These are phyloP conservation scores for Rhinolophus sinicus DNA, from an alignment of 2,113 vertebrate species.

Conservation along the genomic window DNA sequence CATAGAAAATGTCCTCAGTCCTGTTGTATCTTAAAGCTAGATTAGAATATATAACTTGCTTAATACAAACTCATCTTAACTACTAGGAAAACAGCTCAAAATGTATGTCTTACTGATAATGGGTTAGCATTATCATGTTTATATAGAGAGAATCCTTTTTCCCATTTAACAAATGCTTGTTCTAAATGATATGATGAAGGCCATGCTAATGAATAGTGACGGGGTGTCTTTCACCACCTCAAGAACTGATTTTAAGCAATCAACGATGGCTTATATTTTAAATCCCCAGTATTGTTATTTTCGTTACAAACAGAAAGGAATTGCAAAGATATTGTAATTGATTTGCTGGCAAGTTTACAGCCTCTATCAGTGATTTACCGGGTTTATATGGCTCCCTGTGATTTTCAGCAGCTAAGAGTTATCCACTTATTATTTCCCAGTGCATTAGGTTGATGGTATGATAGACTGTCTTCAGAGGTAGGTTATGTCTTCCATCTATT, in stretches of 20 bases:
- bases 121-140: constrained; percentile 57
- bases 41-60: background rate
- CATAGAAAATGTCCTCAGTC: background rate
- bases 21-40: constrained; percentile 36
- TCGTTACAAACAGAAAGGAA: constrained; percentile 71
- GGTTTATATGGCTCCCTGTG: constrained; percentile 54
- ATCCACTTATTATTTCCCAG: constrained; percentile 66
- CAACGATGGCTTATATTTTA: constrained; percentile 60
- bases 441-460: constrained; percentile 47
- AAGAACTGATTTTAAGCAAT: constrained; percentile 68
- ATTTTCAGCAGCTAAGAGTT: constrained; percentile 63
- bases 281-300: constrained; percentile 64
- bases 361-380: constrained; percentile 58
- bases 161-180: constrained; percentile 51
- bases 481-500: constrained; percentile 59
- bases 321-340: constrained; percentile 73
- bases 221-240: constrained; percentile 60
- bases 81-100: constrained; percentile 52
- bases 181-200: constrained; percentile 63
- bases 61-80: constrained; percentile 33
- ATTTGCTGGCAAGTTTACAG: constrained; percentile 76
- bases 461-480: constrained; percentile 56
- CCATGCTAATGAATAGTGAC: constrained; percentile 59
- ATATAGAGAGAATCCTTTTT: constrained; percentile 39
- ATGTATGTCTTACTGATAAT: constrained; percentile 48